phyloP scores from a whole-genome alignment of 2,888 invertebrate species.

The Drosophila subsilvestris region DNA sequence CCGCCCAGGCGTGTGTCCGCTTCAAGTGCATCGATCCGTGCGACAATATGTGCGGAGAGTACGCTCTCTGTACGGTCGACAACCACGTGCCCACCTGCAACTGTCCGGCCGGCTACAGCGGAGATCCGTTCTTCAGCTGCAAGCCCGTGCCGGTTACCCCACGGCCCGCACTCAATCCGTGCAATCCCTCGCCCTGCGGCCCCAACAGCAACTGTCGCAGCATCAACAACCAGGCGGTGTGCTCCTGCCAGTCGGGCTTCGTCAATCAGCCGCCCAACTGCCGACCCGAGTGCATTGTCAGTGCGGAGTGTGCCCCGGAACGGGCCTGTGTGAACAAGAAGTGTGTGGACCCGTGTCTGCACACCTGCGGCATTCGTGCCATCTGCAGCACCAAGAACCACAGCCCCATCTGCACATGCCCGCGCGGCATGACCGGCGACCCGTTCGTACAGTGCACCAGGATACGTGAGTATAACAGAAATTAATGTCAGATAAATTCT shows the following conservation, averaged over 20 bases:
- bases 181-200: conserved; percentile 93
- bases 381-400: conserved; percentile 93
- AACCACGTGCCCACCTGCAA: conserved; percentile 92
- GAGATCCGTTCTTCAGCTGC: conserved; percentile 93
- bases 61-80: conserved; percentile 91
- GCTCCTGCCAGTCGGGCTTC: conserved; percentile 92
- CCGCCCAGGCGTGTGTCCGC: conserved; percentile 90
- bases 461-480: conserved; percentile 86
- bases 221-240: conserved; percentile 92
- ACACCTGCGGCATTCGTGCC: conserved; percentile 93
- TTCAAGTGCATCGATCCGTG: conserved; percentile 94
- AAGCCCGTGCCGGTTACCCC: conserved; percentile 85
- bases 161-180: conserved; percentile 87
- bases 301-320: conserved; percentile 92
- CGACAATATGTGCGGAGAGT: conserved; percentile 91
- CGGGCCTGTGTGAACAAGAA: conserved; percentile 93
- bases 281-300: conserved; percentile 94
- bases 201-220: conserved; percentile 94
- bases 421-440: conserved; percentile 93
- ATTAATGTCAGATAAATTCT: background rate
- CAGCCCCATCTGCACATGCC: conserved; percentile 94
- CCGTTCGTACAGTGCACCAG: conserved; percentile 91
- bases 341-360: conserved; percentile 94
- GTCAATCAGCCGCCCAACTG: conserved; percentile 92
- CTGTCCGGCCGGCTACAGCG: conserved; percentile 90